A percentile compares a stretch with the other conserved stretches of the same genome.
These are phyloP conservation scores for Heteropelma amictum DNA, from an alignment of 2,888 invertebrate genomes.

Conservation along the genomic window DNA sequence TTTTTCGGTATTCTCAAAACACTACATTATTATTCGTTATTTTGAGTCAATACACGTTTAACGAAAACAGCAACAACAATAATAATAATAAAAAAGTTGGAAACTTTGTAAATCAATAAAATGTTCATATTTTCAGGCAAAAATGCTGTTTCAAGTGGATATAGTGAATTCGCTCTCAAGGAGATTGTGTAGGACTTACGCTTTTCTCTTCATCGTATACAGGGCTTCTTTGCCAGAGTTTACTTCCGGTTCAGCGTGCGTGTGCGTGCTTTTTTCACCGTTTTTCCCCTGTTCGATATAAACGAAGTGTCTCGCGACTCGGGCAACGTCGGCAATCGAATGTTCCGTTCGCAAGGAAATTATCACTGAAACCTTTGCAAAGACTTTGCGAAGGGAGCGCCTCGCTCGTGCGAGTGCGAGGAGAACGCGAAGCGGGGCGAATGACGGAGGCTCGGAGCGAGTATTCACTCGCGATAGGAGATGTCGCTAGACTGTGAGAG, in stretches of 20 bases:
- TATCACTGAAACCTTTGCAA: not conserved
- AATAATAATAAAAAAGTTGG: too few species aligned
- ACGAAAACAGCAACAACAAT: too few species aligned
- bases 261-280: not conserved
- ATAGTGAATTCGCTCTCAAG: not conserved
- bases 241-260: not conserved
- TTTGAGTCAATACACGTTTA: too few species aligned
- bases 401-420: not conserved
- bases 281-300: not conserved
- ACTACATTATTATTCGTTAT: too few species aligned
- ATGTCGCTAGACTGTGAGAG: conserved; percentile 51
- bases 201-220: conserved; percentile 59
- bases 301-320: not conserved
- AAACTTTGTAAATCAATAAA: too few species aligned
- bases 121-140: too few species aligned
- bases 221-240: not conserved
- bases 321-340: not conserved
- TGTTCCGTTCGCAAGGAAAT: conserved; percentile 11
- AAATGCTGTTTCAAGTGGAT: too few species aligned
- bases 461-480: conserved; percentile 45
- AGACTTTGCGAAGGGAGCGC: conserved; percentile 7
- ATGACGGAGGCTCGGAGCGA: not conserved
- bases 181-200: conserved; percentile 41
- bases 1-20: too few species aligned
- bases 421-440: not conserved